phyloP scores from a whole-genome alignment of 2,888 invertebrate species.

The Cryptus viduatorius region DNA sequence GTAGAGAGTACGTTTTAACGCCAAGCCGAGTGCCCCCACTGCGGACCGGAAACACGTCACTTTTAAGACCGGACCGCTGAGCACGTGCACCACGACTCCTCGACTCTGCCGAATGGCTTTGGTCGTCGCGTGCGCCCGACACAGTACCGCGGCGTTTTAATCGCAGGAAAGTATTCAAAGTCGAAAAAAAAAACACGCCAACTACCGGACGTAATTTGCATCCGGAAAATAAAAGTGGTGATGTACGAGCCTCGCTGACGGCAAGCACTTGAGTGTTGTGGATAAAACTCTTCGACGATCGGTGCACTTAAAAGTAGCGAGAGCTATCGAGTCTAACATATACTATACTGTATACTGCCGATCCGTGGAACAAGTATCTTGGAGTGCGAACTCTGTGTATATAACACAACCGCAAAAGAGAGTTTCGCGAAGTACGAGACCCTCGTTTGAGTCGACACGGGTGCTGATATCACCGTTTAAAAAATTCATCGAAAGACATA shows the following conservation, averaged over 20 bases:
- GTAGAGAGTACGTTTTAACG: constrained; percentile 48
- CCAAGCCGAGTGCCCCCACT: constrained; percentile 49
- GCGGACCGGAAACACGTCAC: constrained; percentile 62
- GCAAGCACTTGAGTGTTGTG: constrained; percentile 43
- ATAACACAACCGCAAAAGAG: constrained; percentile 24
- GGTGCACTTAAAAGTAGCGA: constrained; percentile 56
- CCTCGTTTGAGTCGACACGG: constrained; percentile 23
- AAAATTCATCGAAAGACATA: neutral
- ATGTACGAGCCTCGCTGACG: constrained; percentile 36
- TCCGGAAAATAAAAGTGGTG: constrained; percentile 61
- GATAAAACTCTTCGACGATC: constrained; percentile 55
- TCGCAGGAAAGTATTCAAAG: constrained; percentile 55
- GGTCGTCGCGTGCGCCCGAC: constrained; percentile 48
- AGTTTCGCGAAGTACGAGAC: constrained; percentile 33
- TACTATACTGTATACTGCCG: neutral
- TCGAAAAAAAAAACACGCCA: constrained; percentile 27
- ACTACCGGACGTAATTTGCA: constrained; percentile 65
- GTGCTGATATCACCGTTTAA: constrained; percentile 8
- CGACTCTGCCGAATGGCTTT: constrained; percentile 42
- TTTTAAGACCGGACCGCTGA: constrained; percentile 67
- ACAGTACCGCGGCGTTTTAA: constrained; percentile 53
- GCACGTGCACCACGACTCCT: constrained; percentile 61
- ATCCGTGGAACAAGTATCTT: constrained; percentile 50
- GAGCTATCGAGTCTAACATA: constrained; percentile 29
- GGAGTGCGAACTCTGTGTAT: constrained; percentile 31